Evolutionary conservation across 2,888 invertebrate species (phyloP).

Genomic region (Parapristionchus giblindavisi): DNA sequence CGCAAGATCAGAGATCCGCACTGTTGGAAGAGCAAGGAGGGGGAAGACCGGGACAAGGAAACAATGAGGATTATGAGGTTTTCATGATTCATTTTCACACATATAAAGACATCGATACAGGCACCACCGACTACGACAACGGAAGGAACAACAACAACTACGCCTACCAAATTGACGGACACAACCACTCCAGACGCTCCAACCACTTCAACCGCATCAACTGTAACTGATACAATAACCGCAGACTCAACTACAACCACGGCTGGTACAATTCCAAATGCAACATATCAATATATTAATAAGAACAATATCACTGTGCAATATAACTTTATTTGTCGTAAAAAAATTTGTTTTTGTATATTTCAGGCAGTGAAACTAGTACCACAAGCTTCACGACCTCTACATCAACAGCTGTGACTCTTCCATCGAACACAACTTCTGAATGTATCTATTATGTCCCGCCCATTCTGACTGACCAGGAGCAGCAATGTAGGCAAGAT

Average conservation of each 20-base stretch:
- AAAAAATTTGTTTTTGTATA: no score
- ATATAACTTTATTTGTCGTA: no score
- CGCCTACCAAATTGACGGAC: not conserved
- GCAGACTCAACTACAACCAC: not conserved
- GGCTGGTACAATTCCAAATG: not conserved
- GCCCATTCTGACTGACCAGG: not conserved
- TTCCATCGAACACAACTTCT: not conserved
- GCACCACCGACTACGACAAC: not conserved
- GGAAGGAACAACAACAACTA: not conserved
- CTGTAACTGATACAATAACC: not conserved
- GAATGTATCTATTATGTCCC: not conserved
- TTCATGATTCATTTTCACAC: no score
- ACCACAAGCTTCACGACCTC: not conserved
- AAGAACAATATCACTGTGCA: no score
- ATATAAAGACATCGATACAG: not conserved
- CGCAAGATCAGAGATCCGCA: slow-evolving; percentile 1
- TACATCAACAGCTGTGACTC: not conserved
- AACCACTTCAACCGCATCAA: not conserved
- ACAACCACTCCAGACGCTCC: not conserved
- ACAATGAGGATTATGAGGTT: no score
- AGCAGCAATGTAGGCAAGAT: not conserved
- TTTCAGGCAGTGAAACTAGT: no score
- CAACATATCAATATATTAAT: no score
- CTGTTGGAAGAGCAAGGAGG: slow-evolving; percentile 4
- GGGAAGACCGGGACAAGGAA: slow-evolving; percentile 11